These are phyloP conservation scores for Sitta carolinensis DNA, from an alignment of 2,797 vertebrate species.

Conservation along the genomic window DNA sequence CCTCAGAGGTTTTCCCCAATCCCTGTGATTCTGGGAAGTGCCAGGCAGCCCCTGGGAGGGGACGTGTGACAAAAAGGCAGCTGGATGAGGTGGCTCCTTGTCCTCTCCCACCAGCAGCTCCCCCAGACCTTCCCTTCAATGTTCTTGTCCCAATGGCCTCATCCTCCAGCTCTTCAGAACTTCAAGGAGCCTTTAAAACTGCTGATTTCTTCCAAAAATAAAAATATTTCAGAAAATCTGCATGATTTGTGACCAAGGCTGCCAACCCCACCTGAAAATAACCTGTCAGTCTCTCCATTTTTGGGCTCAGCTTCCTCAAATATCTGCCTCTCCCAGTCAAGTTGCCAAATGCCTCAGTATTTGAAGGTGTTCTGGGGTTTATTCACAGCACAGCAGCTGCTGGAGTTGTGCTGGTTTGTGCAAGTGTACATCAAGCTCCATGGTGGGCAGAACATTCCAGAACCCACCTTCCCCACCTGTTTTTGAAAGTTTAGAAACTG, in stretches of 20 bases:
- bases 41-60: not conserved
- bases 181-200: not conserved
- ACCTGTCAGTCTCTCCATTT: not conserved
- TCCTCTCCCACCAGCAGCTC: not conserved
- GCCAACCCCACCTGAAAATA: not conserved
- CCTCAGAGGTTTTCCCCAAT: not conserved
- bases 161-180: not conserved
- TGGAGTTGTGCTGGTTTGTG: not conserved
- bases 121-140: not conserved
- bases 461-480: not conserved
- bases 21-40: not conserved
- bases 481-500: not conserved
- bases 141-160: not conserved
- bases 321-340: not conserved
- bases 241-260: not conserved
- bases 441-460: not conserved
- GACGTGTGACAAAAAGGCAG: not conserved
- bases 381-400: not conserved
- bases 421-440: fast-evolving
- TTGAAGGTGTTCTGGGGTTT: not conserved
- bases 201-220: not conserved
- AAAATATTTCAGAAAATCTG: not conserved
- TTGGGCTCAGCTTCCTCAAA: not conserved
- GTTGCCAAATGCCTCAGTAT: not conserved
- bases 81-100: not conserved